Evolutionary conservation across 2,113 vertebrate species (phyloP), one percentile per base, ranked within the genome.

Genomic region (Ursus arctos): DNA sequence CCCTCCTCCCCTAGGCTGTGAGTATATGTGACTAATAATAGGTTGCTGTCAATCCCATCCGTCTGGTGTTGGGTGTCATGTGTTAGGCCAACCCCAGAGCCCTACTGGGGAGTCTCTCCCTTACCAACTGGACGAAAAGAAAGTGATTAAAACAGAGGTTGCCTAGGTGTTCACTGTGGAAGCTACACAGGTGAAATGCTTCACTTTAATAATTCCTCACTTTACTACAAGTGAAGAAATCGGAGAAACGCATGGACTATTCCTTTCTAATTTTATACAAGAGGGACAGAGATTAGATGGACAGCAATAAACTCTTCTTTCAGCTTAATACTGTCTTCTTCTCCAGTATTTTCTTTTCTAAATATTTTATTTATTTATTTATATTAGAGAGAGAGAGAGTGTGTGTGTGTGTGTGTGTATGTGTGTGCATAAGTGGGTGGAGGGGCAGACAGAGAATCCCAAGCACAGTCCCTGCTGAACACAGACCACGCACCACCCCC

Each of bases 201-300:
- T 93, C 3, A 31, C 5, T 67, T 95, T 51, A 47, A 22, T 55
- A 71, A 59, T 26, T 72, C 43, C 6, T 88, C 43, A 55, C 40
- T 96, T 65, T 74, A 55, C 49, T 82, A 82, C 24, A 76, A 28
- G n/a, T 36, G 24, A 89, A 72, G 18, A 94, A 53, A 94, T 79
- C 31, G 33, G 36, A 88, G 43, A 80, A 91, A 81, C 14, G 71
- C 69, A n/a, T 55, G 71, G 71, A 67, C 13, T 76, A 61, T 61
- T 71, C 3, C 76, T 95, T 83, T 36, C 55, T 76, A 87, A 63
- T 51, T 93, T 97, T 94, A 76, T 40, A 92, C 55, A 57, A 18
- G 55, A 57, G 55, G 18, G 55, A 57, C 55, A 79, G 40, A 88
- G 14, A 69, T 43, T 79, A 63, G 26, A 84, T n/a, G 11, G 31